phyloP scores from a whole-genome alignment of 2,113 vertebrate species.

The Lepus europaeus region DNA sequence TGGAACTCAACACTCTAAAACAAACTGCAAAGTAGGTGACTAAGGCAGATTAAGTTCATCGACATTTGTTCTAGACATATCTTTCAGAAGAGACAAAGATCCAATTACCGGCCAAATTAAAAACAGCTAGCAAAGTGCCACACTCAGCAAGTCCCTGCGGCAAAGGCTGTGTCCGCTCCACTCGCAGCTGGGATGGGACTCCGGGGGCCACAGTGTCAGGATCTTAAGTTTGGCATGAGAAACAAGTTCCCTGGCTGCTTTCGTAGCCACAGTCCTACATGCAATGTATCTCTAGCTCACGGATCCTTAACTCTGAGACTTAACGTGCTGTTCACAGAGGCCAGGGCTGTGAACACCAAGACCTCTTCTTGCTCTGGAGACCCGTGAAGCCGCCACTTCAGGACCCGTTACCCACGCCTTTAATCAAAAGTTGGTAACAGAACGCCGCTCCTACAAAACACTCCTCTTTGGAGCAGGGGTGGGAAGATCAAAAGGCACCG shows the following conservation, averaged over 20 bases:
- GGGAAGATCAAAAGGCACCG: neutral
- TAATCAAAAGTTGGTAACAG: neutral
- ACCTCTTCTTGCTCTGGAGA: neutral
- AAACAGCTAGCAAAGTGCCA: constrained; percentile 70
- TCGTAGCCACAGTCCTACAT: neutral
- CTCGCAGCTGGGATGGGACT: neutral
- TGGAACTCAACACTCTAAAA: constrained; percentile 76
- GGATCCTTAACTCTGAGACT: constrained; percentile 9
- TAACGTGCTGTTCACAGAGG: neutral
- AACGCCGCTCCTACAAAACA: neutral
- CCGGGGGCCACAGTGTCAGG: constrained; percentile 44
- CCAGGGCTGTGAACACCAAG: neutral
- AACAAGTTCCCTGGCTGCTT: constrained; percentile 13
- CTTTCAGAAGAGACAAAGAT: constrained; percentile 71
- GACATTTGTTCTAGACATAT: constrained; percentile 70
- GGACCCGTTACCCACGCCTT: neutral
- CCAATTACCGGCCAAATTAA: constrained; percentile 80
- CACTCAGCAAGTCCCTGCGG: constrained; percentile 64
- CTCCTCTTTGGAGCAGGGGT: neutral
- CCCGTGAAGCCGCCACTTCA: neutral
- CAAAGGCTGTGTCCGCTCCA: constrained; percentile 70
- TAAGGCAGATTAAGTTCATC: constrained; percentile 71
- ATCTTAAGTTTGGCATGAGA: constrained; percentile 34
- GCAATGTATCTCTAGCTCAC: constrained; percentile 29
- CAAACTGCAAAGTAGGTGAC: constrained; percentile 78